Conservation (phyloP, 2,888 invertebrate genomes). For the Hoplodrina ambigua region DNA sequence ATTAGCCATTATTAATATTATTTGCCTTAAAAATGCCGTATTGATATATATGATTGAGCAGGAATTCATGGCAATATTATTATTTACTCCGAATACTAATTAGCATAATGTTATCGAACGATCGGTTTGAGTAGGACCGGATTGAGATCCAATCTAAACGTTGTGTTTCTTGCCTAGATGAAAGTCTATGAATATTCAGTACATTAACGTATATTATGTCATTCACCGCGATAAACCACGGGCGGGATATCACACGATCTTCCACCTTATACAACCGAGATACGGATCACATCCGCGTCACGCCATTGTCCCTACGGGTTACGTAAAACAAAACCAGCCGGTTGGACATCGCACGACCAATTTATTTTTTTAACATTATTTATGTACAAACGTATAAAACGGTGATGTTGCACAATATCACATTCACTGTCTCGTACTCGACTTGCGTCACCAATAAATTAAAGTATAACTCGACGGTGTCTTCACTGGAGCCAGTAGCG, state of each 20-base stretch:
- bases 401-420: constrained; percentile 86
- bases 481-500: constrained; percentile 65
- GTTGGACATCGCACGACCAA: constrained; percentile 75
- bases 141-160: constrained; percentile 37
- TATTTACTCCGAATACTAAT: constrained; percentile 4
- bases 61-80: not conserved
- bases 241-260: constrained; percentile 55
- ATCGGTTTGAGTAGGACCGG: constrained; percentile 18
- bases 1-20: constrained; percentile 19
- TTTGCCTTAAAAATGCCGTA: constrained; percentile 24
- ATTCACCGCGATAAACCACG: constrained; percentile 44
- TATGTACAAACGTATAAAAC: constrained; percentile 87
- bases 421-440: constrained; percentile 81
- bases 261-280: constrained; percentile 59
- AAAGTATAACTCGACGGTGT: constrained; percentile 70
- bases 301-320: constrained; percentile 68
- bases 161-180: constrained; percentile 48
- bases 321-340: constrained; percentile 76
- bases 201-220: constrained; percentile 63
- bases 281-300: constrained; percentile 65
- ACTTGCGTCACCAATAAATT: constrained; percentile 86
- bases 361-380: constrained; percentile 82
- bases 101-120: constrained; percentile 9
- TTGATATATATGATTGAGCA: not conserved
- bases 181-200: constrained; percentile 65